Base-by-base conservation (phyloP, 53 echinoderm and acorn worm species). In the Echinarachnius parma region DNA sequence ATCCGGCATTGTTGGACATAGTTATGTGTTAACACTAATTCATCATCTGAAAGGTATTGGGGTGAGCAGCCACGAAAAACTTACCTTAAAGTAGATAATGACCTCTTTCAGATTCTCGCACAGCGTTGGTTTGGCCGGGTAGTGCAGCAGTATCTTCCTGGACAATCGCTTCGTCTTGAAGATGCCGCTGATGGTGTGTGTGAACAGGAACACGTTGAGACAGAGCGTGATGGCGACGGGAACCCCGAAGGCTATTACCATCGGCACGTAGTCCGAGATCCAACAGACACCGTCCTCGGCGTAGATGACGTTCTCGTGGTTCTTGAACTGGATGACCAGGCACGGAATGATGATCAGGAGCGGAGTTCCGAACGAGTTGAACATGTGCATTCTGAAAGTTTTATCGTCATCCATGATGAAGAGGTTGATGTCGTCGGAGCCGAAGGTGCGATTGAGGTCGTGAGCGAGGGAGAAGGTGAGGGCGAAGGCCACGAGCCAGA, bases 361-460 rank as follows among this genome's bases (percentile, higher is more conserved):
- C n/a, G 72, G 72, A 0, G 55, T 72, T 5, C 72, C 72, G 42
- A 35, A 45, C n/a, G 72, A 35, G 35, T 72, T 54, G 21, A 28
- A 25, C 25, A 56, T 14, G 25, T 72, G 56, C 11, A 72, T 14
- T 16, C 15, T 1, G 28, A 55, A 44, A 15, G 56, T 21, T 39
- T 56, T 72, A 8, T 55, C 18, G 3, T 33, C 56, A 9, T 56
- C 39, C 23, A 55, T 56, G 19, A 24, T 25, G 2, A 4, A 33
- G 15, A 55, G 72, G 33, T 4, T 56, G 37, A 72, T 39, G 4
- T 36, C 28, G 9, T 68, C 33, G 1, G 72, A 55, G 14, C 72
- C 72, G 42, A 72, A 72, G 11, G 72, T 72, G 36, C 72, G 57
- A 25, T 72, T 72, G 72, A 72, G 72, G 19, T 72, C 72, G 28